Base-by-base conservation (phyloP, 1,140 invertebrate genomes). In the Scaptomyza graminum region DNA sequence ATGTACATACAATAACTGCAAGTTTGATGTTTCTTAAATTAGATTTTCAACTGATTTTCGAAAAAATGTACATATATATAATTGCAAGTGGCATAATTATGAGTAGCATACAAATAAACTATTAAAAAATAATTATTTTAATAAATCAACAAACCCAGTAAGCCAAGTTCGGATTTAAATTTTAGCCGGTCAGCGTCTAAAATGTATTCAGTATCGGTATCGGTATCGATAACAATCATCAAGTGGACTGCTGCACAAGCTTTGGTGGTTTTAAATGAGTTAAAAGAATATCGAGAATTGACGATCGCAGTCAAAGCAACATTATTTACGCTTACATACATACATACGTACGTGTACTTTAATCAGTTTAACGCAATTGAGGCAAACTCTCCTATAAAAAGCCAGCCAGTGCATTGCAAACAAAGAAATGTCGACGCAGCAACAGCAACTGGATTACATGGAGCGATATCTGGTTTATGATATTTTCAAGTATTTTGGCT, bases 371-470 rank as follows among this genome's bases (percentile, higher is more conserved):
- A 28, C 9, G 11, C 11, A 55, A 50, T 43, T 69, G 11, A 34
- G 34, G 25, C 28, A n/a, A n/a, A 7, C 5, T 5, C 28, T 31
- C 5, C 5, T 31, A 31, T 31, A 31, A 31, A 31, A 31, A 31
- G 28, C 28, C 28, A 31, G 5, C 6, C 1, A 31, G 28, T 31
- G 22, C 41, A 54, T 28, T 37, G 28, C 39, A 6, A 34, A 41
- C 11, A 46, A n/a, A 46, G 41, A 46, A 9, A 13, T 87, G 82
- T 70, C 82, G 6, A 83, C 83, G 28, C 49, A 66, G 5, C 65
- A 79, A 46, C 65, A 88, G 12, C 90, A 91, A 52, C 73, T 90
- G 69, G 61, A 64, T 16, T 91, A 79, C 28, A 90, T 91, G 41
- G 74, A 85, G 18, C 74, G 79, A 5, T 52, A 76, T 59, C 52